phyloP scores from a whole-genome alignment of 2,888 invertebrate species.

The Halictus ligatus region DNA sequence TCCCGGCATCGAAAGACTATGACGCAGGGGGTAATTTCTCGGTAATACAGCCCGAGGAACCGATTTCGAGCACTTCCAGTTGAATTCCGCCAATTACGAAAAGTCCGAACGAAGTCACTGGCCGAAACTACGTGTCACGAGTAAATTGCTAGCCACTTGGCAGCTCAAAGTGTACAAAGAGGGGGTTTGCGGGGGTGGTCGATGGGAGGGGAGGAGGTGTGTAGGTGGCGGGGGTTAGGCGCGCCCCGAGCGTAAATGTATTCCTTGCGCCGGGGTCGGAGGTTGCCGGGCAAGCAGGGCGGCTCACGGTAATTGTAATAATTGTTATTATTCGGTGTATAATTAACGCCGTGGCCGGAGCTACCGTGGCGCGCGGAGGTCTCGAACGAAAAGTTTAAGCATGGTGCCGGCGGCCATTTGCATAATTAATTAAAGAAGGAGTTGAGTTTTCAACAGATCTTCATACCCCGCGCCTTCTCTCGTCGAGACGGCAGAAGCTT shows the following conservation, averaged over 20 bases:
- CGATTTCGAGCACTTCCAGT: constrained; percentile 4
- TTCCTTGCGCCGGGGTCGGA: constrained; percentile 48
- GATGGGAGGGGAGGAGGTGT: not conserved
- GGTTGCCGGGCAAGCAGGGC: constrained; percentile 40
- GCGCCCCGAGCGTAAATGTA: constrained; percentile 35
- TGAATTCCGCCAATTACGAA: constrained; percentile 15
- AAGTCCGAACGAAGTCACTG: constrained; percentile 4
- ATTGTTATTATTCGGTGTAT: constrained; percentile 82
- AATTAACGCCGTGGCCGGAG: constrained; percentile 80
- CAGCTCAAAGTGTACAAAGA: constrained; percentile 14
- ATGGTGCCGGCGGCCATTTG: constrained; percentile 80
- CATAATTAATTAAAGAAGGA: constrained; percentile 83
- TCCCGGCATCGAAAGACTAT: not conserved
- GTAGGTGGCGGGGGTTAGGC: not conserved
- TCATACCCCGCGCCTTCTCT: constrained; percentile 71
- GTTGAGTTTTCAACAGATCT: constrained; percentile 81
- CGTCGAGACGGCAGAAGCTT: constrained; percentile 52
- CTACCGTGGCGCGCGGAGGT: constrained; percentile 65
- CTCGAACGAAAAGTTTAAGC: constrained; percentile 81
- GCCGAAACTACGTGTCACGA: constrained; percentile 23
- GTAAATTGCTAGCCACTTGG: constrained; percentile 25
- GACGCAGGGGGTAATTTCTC: not conserved
- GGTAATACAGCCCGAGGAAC: not conserved
- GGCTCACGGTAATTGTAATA: constrained; percentile 80
- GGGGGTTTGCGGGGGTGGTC: not conserved